Percentiles rank a stretch among this genome's conserved stretches.
These are phyloP conservation scores for Hoplias malabaricus DNA, from an alignment of 2,113 vertebrate genomes.

Conservation along the genomic window DNA sequence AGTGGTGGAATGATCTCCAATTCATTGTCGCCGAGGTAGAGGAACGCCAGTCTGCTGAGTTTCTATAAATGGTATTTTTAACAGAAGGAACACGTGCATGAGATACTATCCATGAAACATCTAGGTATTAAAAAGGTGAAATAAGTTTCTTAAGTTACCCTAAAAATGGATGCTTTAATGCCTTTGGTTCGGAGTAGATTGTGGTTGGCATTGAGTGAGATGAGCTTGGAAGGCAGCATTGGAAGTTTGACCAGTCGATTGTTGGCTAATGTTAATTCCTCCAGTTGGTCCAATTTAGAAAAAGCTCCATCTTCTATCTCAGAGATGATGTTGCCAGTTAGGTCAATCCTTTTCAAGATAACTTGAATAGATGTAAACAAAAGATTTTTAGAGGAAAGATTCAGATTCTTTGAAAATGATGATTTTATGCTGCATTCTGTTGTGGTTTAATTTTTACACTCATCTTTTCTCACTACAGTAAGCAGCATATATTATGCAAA, in stretches of 20 bases:
- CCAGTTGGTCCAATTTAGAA: constrained; percentile 81
- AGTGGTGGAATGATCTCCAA: constrained; percentile 87
- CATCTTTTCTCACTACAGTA: too few species aligned
- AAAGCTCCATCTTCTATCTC: constrained; percentile 91
- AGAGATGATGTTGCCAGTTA: constrained; percentile 85
- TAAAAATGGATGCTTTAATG: constrained; percentile 86
- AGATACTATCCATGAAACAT: neutral
- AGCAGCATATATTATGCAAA: too few species aligned
- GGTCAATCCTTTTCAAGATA: constrained; percentile 87
- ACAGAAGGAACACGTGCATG: neutral
- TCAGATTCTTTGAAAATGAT: too few species aligned
- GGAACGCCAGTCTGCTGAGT: constrained; percentile 81
- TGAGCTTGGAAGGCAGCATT: constrained; percentile 81
- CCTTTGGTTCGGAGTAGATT: constrained; percentile 88
- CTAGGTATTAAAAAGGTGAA: neutral
- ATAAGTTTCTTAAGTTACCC: constrained; percentile 68
- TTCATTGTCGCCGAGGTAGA: constrained; percentile 87
- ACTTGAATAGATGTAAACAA: constrained; percentile 65
- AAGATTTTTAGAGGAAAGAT: neutral
- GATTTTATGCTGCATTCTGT: too few species aligned
- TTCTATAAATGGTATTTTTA: too few species aligned
- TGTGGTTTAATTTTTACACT: too few species aligned
- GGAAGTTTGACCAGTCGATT: constrained; percentile 86
- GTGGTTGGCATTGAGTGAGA: constrained; percentile 81
- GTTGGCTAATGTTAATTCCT: constrained; percentile 87